A percentile compares a stretch with the other conserved stretches of the same genome.
Conservation (phyloP, 2,797 vertebrate species). For the Cottoperca gobio region DNA sequence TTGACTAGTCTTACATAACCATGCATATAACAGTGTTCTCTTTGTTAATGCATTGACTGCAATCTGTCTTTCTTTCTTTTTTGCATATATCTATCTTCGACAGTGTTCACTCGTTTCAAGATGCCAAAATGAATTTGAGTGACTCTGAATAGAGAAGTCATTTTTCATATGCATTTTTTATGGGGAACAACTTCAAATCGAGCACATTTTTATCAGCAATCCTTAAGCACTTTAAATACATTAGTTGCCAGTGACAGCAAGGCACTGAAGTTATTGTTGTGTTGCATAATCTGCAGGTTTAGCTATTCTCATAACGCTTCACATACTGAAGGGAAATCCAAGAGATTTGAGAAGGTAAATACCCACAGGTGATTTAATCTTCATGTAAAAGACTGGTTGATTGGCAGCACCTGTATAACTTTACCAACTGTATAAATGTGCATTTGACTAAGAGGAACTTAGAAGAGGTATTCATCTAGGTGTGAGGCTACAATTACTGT, state of each 20-base stretch:
- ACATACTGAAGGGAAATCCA: neutral
- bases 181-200: conserved; percentile 31
- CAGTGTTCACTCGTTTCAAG: neutral
- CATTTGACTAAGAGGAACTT: neutral
- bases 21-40: conserved; percentile 1
- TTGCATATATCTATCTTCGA: no score
- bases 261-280: neutral
- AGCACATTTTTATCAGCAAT: no score
- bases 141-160: neutral
- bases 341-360: neutral
- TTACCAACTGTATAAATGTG: neutral
- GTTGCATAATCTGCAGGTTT: neutral
- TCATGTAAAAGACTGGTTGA: no score
- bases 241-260: neutral
- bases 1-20: neutral
- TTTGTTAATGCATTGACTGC: neutral
- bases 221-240: neutral
- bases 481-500: neutral
- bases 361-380: neutral
- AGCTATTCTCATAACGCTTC: neutral
- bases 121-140: conserved; percentile 10
- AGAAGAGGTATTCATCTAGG: neutral
- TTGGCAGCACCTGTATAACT: no score
- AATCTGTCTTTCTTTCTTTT: no score
- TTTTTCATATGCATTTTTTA: conserved; percentile 34